phyloP scores from a whole-genome alignment of 2,888 invertebrate genomes.

The Deilephila porcellus region DNA sequence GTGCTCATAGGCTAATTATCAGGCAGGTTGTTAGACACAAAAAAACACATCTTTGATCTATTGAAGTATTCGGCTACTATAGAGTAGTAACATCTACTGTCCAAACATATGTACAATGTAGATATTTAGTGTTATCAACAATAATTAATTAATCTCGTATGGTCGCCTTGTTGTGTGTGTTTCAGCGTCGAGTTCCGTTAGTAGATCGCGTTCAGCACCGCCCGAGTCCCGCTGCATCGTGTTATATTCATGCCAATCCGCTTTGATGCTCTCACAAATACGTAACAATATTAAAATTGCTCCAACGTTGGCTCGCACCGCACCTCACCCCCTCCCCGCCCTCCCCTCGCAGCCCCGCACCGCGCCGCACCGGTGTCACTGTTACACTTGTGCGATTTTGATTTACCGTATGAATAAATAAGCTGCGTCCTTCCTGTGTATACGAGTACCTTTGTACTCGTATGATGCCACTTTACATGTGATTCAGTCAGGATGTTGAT shows the following conservation, averaged over 20 bases:
- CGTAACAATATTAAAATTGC: slow-evolving; percentile 26
- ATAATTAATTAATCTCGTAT: too few species aligned
- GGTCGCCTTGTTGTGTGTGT: too few species aligned
- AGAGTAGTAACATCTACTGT: too few species aligned
- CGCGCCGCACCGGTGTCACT: background rate
- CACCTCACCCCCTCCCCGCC: background rate
- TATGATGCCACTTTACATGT: slow-evolving; percentile 1
- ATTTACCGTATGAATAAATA: slow-evolving; percentile 24
- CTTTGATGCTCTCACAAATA: slow-evolving; percentile 27
- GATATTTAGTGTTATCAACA: too few species aligned
- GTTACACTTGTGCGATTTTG: slow-evolving; percentile 19
- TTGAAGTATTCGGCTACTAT: too few species aligned
- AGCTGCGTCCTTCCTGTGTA: background rate
- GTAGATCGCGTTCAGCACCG: background rate
- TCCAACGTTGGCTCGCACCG: background rate
- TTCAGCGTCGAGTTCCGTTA: background rate
- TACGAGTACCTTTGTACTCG: background rate
- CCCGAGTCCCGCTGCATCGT: slow-evolving; percentile 7
- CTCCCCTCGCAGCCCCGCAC: background rate
- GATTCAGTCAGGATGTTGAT: background rate
- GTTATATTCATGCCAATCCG: slow-evolving; percentile 24
- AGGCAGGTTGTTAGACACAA: too few species aligned
- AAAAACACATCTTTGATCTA: too few species aligned
- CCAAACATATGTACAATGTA: too few species aligned
- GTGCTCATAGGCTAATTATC: too few species aligned